Percentiles rank a stretch among this genome's conserved stretches.
Conservation (phyloP, 2,113 vertebrate genomes). For the Hippoglossus stenolepis region DNA sequence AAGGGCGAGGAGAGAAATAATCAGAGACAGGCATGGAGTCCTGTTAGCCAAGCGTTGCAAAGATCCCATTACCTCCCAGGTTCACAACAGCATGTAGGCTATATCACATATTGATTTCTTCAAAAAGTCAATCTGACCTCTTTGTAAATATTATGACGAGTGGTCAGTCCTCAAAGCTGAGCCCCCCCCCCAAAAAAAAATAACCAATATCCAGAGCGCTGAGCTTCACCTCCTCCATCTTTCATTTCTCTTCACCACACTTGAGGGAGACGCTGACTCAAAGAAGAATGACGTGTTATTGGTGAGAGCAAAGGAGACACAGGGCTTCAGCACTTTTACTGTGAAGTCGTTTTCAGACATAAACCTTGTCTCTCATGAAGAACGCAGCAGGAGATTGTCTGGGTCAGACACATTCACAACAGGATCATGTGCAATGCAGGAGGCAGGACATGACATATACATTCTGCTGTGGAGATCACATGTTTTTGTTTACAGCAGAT, state of each 20-base stretch:
- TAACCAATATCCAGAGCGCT: slow-evolving; percentile 46
- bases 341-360: no score
- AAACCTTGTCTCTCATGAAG: no score
- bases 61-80: slow-evolving; percentile 80
- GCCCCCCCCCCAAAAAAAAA: slow-evolving; percentile 27
- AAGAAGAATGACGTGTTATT: slow-evolving; percentile 12
- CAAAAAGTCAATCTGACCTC: slow-evolving; percentile 80
- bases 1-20: slow-evolving; percentile 59
- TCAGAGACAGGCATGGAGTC: slow-evolving; percentile 58
- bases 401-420: no score
- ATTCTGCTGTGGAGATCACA: no score
- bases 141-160: slow-evolving; percentile 83
- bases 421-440: no score
- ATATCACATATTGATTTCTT: slow-evolving; percentile 83
- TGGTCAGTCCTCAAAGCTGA: slow-evolving; percentile 63
- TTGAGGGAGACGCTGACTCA: slow-evolving; percentile 24
- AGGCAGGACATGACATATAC: no score
- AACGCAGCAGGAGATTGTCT: no score
- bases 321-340: neutral
- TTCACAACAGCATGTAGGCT: slow-evolving; percentile 74
- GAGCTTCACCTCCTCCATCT: slow-evolving; percentile 22
- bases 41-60: slow-evolving; percentile 78
- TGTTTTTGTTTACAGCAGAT: no score
- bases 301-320: slow-evolving; percentile 27
- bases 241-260: slow-evolving; percentile 21